These are phyloP conservation scores for Oncorhynchus clarkii DNA, from an alignment of 2,113 vertebrate species.

Conservation along the genomic window DNA sequence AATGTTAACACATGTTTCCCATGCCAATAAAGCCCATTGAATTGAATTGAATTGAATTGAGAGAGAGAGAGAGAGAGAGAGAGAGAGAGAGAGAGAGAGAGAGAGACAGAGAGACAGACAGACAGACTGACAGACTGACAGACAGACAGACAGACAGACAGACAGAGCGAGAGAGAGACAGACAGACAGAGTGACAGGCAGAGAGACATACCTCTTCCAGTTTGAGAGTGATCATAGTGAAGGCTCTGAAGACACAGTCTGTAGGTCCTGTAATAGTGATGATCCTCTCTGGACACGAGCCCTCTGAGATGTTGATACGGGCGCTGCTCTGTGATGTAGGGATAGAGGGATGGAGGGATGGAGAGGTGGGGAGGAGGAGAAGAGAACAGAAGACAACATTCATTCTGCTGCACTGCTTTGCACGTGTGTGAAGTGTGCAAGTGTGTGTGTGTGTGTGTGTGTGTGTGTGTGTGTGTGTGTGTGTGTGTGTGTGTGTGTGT, in stretches of 20 bases:
- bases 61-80: not conserved
- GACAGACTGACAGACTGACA: not conserved
- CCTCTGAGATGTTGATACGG: constrained; percentile 91
- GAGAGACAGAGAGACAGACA: not conserved
- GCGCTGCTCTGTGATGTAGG: not conserved
- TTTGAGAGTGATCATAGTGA: constrained; percentile 92
- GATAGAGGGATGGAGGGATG: too few species aligned
- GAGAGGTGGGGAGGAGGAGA: not conserved
- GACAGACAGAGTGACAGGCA: not conserved
- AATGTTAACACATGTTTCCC: too few species aligned
- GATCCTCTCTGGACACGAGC: constrained; percentile 89
- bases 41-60: too few species aligned
- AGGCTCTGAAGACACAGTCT: constrained; percentile 77
- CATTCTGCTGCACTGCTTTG: too few species aligned
- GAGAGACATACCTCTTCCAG: constrained; percentile 76
- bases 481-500: too few species aligned
- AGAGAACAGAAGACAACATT: not conserved
- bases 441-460: too few species aligned
- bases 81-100: not conserved
- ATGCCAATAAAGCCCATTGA: too few species aligned
- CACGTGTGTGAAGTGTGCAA: too few species aligned
- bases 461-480: too few species aligned
- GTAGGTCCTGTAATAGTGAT: constrained; percentile 92
- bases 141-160: not conserved
- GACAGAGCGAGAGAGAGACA: not conserved